These are phyloP conservation scores for Drosophila ficusphila DNA, from an alignment of 1,140 invertebrate species.

Conservation along the genomic window DNA sequence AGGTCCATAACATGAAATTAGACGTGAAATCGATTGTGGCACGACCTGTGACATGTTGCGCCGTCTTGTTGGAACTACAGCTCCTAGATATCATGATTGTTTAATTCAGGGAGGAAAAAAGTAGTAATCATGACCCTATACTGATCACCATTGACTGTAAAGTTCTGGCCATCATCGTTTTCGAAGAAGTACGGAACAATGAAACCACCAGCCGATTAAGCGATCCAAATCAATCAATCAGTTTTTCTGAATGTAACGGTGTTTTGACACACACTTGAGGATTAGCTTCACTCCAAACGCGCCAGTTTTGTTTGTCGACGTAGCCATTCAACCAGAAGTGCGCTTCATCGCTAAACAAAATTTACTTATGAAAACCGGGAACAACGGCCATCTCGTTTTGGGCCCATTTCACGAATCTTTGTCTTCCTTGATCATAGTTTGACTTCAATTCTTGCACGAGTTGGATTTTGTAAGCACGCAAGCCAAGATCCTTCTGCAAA, in stretches of 20 bases:
- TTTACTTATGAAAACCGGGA: too few species aligned
- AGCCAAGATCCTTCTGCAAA: background rate
- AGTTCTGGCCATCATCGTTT: background rate
- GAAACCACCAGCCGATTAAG: background rate
- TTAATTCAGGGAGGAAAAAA: background rate
- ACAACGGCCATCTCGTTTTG: too few species aligned
- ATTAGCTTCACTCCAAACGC: too few species aligned
- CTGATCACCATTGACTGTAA: constrained; percentile 3
- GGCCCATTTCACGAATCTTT: background rate
- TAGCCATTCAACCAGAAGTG: too few species aligned
- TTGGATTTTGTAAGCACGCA: background rate
- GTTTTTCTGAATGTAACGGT: too few species aligned
- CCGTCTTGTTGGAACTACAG: background rate
- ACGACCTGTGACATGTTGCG: too few species aligned
- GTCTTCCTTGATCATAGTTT: background rate
- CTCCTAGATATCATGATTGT: background rate
- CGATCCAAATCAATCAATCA: too few species aligned
- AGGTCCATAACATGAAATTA: too few species aligned
- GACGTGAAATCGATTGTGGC: constrained; percentile 1
- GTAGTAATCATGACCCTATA: background rate
- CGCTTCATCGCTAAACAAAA: too few species aligned
- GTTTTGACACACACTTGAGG: too few species aligned
- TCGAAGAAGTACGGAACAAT: constrained; percentile 1
- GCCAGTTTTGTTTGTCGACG: too few species aligned
- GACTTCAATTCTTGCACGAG: background rate